Evolutionary conservation across 1,140 invertebrate species (phyloP).

Genomic region (Choristoneura fumiferana): DNA sequence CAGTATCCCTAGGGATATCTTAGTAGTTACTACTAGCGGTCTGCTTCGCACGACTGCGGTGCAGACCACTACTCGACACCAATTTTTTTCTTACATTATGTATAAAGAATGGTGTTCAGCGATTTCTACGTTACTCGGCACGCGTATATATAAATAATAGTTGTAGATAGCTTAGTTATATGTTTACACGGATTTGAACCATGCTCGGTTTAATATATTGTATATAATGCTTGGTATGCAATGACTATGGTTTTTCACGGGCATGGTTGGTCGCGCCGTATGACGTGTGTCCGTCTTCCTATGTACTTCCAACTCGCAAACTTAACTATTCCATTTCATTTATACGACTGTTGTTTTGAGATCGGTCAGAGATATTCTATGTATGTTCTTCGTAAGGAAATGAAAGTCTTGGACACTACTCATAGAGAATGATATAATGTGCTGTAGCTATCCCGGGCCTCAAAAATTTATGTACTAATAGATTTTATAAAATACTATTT

Average conservation of each 20-base stretch:
- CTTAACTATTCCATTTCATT: background rate
- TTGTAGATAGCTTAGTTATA: conserved; percentile 12
- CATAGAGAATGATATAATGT: too few relatives aligned
- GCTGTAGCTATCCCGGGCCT: too few relatives aligned
- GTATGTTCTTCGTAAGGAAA: too few relatives aligned
- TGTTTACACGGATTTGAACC: background rate
- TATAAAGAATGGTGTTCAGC: background rate
- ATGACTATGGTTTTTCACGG: conserved; percentile 6
- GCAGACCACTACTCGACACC: background rate
- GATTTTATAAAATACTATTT: too few relatives aligned
- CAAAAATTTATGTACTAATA: too few relatives aligned
- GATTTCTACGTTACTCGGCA: conserved; percentile 7
- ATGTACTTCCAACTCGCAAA: background rate
- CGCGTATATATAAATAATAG: background rate
- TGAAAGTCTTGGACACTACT: too few relatives aligned
- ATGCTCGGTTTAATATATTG: conserved; percentile 3
- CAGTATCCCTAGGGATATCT: background rate
- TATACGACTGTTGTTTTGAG: too few relatives aligned
- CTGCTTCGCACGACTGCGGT: background rate
- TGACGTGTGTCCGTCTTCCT: conserved; percentile 1
- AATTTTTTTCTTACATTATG: conserved; percentile 1
- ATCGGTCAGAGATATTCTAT: too few relatives aligned
- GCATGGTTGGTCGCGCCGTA: background rate
- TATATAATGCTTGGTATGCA: conserved; percentile 10
- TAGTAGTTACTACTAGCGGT: background rate